phyloP scores from a whole-genome alignment of 37 sponge, comb jelly and placozoan species.

The Aplysina aerophoba region DNA sequence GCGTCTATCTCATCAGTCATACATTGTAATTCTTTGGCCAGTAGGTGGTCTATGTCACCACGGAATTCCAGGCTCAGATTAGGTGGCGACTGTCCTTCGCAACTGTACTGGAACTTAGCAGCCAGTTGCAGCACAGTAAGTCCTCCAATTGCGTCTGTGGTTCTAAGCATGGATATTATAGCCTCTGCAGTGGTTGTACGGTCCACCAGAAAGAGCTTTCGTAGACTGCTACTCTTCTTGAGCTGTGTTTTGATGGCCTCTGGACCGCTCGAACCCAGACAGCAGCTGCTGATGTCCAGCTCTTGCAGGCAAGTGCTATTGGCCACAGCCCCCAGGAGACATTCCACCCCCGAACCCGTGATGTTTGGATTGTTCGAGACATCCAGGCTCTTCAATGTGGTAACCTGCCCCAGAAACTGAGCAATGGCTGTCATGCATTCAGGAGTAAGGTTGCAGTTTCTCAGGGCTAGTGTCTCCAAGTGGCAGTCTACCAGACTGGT shows the following conservation, averaged over 20 bases:
- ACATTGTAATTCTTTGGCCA: no score
- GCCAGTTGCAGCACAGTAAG: no score
- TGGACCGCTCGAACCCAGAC: not conserved
- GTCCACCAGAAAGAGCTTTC: not conserved
- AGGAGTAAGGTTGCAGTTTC: conserved; percentile 1
- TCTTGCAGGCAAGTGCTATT: not conserved
- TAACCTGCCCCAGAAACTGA: not conserved
- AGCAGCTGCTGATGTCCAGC: not conserved
- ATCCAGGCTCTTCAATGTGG: not conserved
- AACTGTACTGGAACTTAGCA: no score
- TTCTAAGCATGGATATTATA: not conserved
- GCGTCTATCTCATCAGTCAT: no score
- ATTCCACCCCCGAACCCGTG: not conserved
- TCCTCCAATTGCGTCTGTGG: not conserved
- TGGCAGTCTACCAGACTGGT: not conserved
- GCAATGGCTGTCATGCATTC: not conserved
- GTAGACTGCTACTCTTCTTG: not conserved
- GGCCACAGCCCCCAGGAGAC: not conserved
- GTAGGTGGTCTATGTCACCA: no score
- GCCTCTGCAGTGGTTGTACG: not conserved
- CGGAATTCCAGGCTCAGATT: no score
- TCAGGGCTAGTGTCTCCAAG: not conserved
- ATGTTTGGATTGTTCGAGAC: conserved; percentile 1
- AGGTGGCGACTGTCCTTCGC: no score
- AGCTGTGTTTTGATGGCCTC: not conserved